A percentile compares a stretch with the other conserved stretches of the same genome.
These are phyloP conservation scores for Hemiprocne comata DNA, from an alignment of 2,113 vertebrate species.

Conservation along the genomic window DNA sequence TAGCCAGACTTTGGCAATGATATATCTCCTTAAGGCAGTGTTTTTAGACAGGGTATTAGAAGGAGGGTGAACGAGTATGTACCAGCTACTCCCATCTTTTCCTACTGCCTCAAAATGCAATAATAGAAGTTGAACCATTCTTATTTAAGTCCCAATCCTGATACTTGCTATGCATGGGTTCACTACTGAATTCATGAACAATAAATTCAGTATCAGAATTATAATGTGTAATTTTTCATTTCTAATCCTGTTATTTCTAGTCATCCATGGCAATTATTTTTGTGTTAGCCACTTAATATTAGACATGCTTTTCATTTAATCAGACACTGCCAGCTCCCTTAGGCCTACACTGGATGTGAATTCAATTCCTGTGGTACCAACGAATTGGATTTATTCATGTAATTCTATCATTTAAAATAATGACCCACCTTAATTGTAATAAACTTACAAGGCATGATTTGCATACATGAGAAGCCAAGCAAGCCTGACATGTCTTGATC, in stretches of 20 bases:
- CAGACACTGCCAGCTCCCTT: not conserved
- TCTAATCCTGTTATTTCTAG: slow-evolving; percentile 25
- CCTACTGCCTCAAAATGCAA: not conserved
- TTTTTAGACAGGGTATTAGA: not conserved
- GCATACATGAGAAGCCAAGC: not conserved
- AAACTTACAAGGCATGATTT: not conserved
- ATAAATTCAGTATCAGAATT: not conserved
- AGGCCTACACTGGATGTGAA: slow-evolving; percentile 1
- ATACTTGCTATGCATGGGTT: not conserved
- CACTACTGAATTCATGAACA: not conserved
- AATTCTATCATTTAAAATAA: slow-evolving; percentile 1
- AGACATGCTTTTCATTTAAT: slow-evolving; percentile 45
- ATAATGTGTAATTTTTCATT: not conserved
- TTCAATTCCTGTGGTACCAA: not conserved
- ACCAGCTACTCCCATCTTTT: not conserved
- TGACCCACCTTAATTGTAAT: not conserved
- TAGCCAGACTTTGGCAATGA: not conserved
- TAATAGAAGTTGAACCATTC: not conserved
- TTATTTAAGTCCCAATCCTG: not conserved
- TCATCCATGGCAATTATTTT: slow-evolving; percentile 9
- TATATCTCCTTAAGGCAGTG: not conserved
- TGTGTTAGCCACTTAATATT: slow-evolving; percentile 28
- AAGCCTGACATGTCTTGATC: not conserved
- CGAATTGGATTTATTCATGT: not conserved
- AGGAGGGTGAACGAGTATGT: not conserved